Percentiles rank a stretch among this genome's conserved stretches.
These are phyloP conservation scores for Pararge aegeria DNA, from an alignment of 1,140 invertebrate species.

Conservation along the genomic window DNA sequence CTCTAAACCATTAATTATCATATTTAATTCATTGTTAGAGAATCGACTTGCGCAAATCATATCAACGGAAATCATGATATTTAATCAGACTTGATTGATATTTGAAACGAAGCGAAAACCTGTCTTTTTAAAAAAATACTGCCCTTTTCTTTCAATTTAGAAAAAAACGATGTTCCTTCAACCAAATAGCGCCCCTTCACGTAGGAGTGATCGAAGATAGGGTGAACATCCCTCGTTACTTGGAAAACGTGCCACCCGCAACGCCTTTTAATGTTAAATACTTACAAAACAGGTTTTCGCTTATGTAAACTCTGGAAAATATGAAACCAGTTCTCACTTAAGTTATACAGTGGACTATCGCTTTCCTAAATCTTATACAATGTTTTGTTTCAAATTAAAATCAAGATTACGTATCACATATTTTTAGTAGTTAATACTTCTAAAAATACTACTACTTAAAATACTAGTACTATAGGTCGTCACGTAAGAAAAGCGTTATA, in stretches of 20 bases:
- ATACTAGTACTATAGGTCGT: too few relatives aligned
- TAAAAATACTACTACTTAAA: too few relatives aligned
- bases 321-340: background rate
- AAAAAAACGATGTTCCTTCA: slow-evolving; percentile 9
- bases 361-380: too few relatives aligned
- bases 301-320: background rate
- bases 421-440: too few relatives aligned
- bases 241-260: background rate
- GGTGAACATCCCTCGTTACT: slow-evolving; percentile 5
- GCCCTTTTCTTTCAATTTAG: slow-evolving; percentile 1
- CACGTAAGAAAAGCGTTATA: too few relatives aligned
- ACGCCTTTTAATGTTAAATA: background rate
- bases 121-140: background rate
- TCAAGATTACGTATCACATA: too few relatives aligned
- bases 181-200: slow-evolving; percentile 1
- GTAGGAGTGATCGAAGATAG: slow-evolving; percentile 6
- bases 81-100: background rate
- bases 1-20: too few relatives aligned
- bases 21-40: too few relatives aligned
- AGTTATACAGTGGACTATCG: too few relatives aligned
- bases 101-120: background rate
- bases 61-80: background rate
- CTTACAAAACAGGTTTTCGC: background rate
- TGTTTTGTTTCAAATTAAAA: too few relatives aligned
- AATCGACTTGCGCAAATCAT: too few relatives aligned